phyloP scores from a whole-genome alignment of 2,113 vertebrate genomes.

The Morone chrysops region DNA sequence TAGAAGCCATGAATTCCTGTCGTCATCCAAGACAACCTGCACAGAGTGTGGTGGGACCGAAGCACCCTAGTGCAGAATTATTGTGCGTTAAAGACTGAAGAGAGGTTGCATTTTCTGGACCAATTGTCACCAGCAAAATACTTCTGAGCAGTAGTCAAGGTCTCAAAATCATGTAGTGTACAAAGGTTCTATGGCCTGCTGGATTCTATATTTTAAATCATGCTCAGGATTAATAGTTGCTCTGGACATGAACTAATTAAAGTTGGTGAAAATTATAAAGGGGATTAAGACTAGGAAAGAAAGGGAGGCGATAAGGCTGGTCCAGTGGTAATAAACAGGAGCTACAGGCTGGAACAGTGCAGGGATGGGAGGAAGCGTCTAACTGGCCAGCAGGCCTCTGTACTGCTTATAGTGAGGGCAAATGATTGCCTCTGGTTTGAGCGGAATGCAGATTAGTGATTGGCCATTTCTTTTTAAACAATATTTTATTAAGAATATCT shows the following conservation, averaged over 20 bases:
- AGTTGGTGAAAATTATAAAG: slow-evolving; percentile 68
- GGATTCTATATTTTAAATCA: slow-evolving; percentile 62
- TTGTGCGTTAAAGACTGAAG: slow-evolving; percentile 16
- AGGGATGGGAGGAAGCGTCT: slow-evolving; percentile 16
- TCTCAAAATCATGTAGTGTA: slow-evolving; percentile 40
- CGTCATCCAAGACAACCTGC: slow-evolving; percentile 18
- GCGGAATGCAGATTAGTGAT: slow-evolving; percentile 38
- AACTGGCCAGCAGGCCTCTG: slow-evolving; percentile 24
- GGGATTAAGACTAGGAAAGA: slow-evolving; percentile 63
- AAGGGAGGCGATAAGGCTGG: slow-evolving; percentile 58
- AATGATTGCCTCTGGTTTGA: slow-evolving; percentile 35
- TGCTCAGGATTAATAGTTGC: slow-evolving; percentile 67
- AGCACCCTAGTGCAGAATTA: not conserved
- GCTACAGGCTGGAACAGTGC: slow-evolving; percentile 39
- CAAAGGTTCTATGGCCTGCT: slow-evolving; percentile 33
- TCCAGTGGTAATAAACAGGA: slow-evolving; percentile 53
- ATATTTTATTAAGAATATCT: too few species aligned
- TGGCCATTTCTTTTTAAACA: slow-evolving; percentile 16
- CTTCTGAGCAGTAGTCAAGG: slow-evolving; percentile 33
- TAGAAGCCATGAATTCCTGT: not conserved
- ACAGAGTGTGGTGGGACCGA: not conserved
- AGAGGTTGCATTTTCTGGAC: not conserved
- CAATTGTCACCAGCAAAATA: slow-evolving; percentile 11
- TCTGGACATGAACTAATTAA: slow-evolving; percentile 73
- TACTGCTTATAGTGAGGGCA: not conserved